phyloP scores from a whole-genome alignment of 2,888 invertebrate species.

The Hyppa rectilinea region DNA sequence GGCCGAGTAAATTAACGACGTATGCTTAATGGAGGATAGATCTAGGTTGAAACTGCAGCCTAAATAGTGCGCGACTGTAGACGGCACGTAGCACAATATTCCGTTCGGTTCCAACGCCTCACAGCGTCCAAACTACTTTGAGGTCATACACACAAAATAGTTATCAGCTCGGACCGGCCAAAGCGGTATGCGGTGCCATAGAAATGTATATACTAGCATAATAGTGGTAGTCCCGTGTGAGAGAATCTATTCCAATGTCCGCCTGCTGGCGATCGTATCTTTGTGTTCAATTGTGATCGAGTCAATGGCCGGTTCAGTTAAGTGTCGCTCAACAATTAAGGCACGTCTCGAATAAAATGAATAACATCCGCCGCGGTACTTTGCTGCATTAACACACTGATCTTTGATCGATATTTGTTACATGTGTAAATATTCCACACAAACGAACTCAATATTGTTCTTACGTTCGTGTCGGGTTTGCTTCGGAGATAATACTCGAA shows the following conservation, averaged over 20 bases:
- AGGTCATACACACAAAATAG: constrained; percentile 65
- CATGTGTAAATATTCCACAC: constrained; percentile 20
- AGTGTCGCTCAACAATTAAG: constrained; percentile 43
- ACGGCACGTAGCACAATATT: constrained; percentile 64
- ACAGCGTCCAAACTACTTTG: constrained; percentile 56
- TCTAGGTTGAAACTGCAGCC: constrained; percentile 57
- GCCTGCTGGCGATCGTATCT: constrained; percentile 44
- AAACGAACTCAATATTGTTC: constrained; percentile 13
- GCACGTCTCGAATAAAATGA: constrained; percentile 40
- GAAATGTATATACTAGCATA: constrained; percentile 65
- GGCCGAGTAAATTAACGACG: constrained; percentile 69
- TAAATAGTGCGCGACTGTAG: constrained; percentile 54
- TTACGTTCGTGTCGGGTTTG: not conserved
- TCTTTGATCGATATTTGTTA: constrained; percentile 11
- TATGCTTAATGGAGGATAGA: constrained; percentile 62
- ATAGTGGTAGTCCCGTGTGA: constrained; percentile 46
- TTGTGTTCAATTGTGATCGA: constrained; percentile 56
- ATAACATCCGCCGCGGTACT: not conserved
- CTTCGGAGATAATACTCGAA: constrained; percentile 16
- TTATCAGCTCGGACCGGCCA: constrained; percentile 61
- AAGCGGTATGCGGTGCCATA: constrained; percentile 59
- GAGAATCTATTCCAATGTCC: constrained; percentile 56
- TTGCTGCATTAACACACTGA: not conserved
- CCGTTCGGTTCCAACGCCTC: constrained; percentile 51
- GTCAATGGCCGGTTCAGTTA: constrained; percentile 35